Evolutionary conservation across 2,888 invertebrate species (phyloP), one percentile per base, ranked within the genome.

Genomic region (Eupithecia dodoneata): DNA sequence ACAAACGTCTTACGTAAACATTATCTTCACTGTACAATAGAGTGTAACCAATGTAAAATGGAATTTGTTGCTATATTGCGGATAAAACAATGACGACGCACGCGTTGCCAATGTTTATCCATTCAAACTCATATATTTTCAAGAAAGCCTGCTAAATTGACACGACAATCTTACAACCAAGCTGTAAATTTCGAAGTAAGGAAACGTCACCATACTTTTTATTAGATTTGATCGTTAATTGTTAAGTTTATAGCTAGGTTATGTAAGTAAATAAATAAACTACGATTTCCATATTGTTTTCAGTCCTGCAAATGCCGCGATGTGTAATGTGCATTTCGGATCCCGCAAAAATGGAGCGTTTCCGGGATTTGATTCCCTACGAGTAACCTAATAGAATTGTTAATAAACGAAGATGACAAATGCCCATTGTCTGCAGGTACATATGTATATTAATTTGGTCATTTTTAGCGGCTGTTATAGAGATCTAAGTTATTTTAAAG

Each of bases 401-500:
- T 18, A 59, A 18, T 59, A 63, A 63, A 63, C 63, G 12, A 63
- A 63, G 63, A 63, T 30, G 66, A 42, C 1, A 15, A 42, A 15
- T 66, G 42, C 13, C 66, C 41, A 66, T 65, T 66, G 13, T 66
- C 42, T 66, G 66, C 15, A 66, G 66, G 15, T 66, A n/a, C n/a
- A n/a, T n/a, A n/a, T n/a, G n/a, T n/a, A 42, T 42, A 15, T 66
- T 42, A 2, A 15, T 71, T 12, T 71, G 10, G 52, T 75, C 63
- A 30, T 70, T 41, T 72, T 78, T 73, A 52, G 74, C 63, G 78
- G 80, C 78, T 80, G 80, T 80, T 63, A 47, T 42, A 65, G 3
- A 47, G 45, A 44, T 55, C 65, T 70, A 75, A 45, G 42, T 72
- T 59, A 42, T 15, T 41, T 69, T 45, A 44, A 71, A 70, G 13